Evolutionary conservation across 35 echinoderm and acorn worm genomes (phyloP), one percentile per base, ranked within the genome.

Genomic region (Ophiothrix spiculata): DNA sequence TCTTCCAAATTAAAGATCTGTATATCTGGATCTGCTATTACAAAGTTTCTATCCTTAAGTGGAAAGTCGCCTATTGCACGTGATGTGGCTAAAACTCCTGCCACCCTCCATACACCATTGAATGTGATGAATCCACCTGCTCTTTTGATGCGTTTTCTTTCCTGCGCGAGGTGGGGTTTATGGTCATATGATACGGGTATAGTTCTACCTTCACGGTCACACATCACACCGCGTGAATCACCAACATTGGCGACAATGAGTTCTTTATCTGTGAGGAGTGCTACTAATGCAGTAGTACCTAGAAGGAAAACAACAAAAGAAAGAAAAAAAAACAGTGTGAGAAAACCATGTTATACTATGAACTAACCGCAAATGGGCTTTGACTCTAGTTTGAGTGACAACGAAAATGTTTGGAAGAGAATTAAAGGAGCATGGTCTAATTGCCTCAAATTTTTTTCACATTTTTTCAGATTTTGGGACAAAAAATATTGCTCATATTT

Each of bases 211-310:
- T 79, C 74, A 29, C 84, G 74, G 33, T 99, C 92, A n/a, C 86
- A 90, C 86, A 99, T 91, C 36, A 99, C 96, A 25, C 92, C 96
- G 14, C 96, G 64, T 0, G 96, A 99, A 81, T 99, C 96, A 0
- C 96, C 96, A 35, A 99, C 96, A 83, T 99, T 99, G 23, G 96
- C 96, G 12, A 99, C 86, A 32, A 85, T 94, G 33, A 99, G 80
- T 33, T 91, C 88, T 1, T 80, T 77, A 8, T 84, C 85, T 13
- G 90, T 64, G 21, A 88, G 29, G 3, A 99, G 54, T 29, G 92
- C 96, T 75, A 99, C 92, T 1, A 99, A 75, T 38, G 86, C 90
- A 40, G 96, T 99, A 1, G 96, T 88, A 17, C 96, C 96, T 99
- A 77, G 29, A 83, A 83, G 85, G 79, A 86, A 69, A 8, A 97